Base-by-base conservation (phyloP, 2,113 vertebrate genomes). In the Labeo catla region DNA sequence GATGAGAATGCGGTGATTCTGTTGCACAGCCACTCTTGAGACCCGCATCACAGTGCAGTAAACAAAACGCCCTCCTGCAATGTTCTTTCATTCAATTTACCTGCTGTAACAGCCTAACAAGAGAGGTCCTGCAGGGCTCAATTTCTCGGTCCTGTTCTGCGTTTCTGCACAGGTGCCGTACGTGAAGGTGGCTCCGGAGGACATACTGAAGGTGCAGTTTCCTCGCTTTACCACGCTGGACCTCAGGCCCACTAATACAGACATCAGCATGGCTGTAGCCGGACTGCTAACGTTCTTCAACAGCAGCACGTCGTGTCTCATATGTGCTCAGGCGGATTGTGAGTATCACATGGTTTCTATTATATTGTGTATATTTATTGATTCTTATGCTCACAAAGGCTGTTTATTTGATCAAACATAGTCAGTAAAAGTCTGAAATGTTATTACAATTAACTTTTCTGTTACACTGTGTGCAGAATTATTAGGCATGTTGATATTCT, bases 291-390 rank as follows among this genome's bases (percentile, higher is more conserved):
- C 96, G 49, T 99, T 99, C 95, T 99, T 99, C 70, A 99, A 99
- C 94, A 97, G 97, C 91, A 98, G 97, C 94, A 96, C 97, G 13
- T 95, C 98, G 92, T 99, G 98, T 93, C 98, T 99, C 95, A 98
- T 99, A 94, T 99, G 98, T 86, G 97, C 97, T 91, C 97, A 99
- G 94, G 97, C 97, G 68, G 97, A 99, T 96, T 99, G 98, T 99
- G 92, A 97, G 98, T 94, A 88, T 47, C 39, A 66, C 87, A 84
- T 52, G 45, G 73, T 54, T 87, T 87, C 65, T 86, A 7, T 78
- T 87, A 68, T 87, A 72, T 73, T 36, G 59, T 63, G 63, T 36
- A 11, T 68, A 4, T 28, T 12, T 57, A 19, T 57, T 39, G 39
- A 39, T 39, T 39, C 5, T 39, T 39, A 39, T 39, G 39, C 39